Base-by-base conservation (phyloP, 2,113 vertebrate genomes). In the Ciconia stormi region DNA sequence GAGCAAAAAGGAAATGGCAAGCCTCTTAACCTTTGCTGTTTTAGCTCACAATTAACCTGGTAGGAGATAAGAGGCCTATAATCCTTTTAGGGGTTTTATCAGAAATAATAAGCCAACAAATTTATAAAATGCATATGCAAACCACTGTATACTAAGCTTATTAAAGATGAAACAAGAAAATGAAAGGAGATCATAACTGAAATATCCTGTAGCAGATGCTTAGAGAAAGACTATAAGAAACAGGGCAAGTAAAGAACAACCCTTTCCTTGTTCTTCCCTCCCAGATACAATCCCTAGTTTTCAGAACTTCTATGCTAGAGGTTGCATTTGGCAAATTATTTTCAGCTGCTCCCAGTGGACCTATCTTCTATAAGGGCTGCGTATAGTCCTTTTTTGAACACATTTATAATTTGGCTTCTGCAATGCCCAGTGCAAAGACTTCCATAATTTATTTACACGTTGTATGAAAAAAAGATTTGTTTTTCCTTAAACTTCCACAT, bases 11-110 rank as follows among this genome's bases (percentile, higher is more conserved):
- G 81, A 96, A 95, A 95, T 82, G 70, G 87, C 78, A 91, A 88
- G 32, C 70, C 90, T 93, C 93, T 97, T 93, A 90, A 95, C 93
- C 95, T 96, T 96, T 88, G 44, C 82, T 94, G 71, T 3, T 79
- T 85, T 53, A 95, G 87, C 90, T 95, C 84, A 87, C 87, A 91
- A 80, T 93, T 96, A 95, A 89, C 87, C 84, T 82, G 52, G 70
- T 85, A 49, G 53, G 74, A 95, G 95, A 96, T 92, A 95, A 95
- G 88, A 83, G 67, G n/a, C 38, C 63, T 58, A 17, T 96, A 95
- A 96, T 96, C 70, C 87, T 89, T 96, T 93, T 91, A 96, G 13
- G 66, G 55, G 44, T 69, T 88, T 94, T 92, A 94, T 95, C 88
- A 90, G 87, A 94, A 96, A 94, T 77, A 93, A 85, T 70, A 81